Percentiles rank a stretch among this genome's conserved stretches.
phyloP scores from a whole-genome alignment of 2,113 vertebrate species.

The Parotia lawesii region DNA sequence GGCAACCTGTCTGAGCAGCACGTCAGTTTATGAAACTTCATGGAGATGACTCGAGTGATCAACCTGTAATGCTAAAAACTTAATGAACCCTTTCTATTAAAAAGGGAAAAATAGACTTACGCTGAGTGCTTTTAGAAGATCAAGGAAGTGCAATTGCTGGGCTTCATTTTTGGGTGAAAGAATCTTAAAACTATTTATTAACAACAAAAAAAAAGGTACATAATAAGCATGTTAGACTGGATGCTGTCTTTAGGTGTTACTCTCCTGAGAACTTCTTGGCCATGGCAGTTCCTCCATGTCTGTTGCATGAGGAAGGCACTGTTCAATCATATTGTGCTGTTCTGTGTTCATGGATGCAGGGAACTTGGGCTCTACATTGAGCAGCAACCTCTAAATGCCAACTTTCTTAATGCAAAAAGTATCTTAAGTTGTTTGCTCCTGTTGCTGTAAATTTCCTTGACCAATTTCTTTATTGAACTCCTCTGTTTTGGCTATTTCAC shows the following conservation, averaged over 20 bases:
- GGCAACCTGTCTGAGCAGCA: not conserved
- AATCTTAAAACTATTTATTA: not conserved
- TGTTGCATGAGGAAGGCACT: not conserved
- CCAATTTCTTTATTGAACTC: fast-evolving
- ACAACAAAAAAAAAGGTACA: not conserved
- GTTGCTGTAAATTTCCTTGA: not conserved
- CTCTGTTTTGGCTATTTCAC: not conserved
- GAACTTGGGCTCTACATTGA: fast-evolving
- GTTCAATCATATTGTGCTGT: fast-evolving
- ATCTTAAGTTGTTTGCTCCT: not conserved
- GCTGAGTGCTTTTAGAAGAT: fast-evolving
- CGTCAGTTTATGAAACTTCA: not conserved
- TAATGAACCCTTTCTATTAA: not conserved
- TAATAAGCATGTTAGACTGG: not conserved
- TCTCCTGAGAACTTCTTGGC: fast-evolving
- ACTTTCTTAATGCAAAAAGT: not conserved
- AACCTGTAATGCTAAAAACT: not conserved
- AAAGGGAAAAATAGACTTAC: not conserved
- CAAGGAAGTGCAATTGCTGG: fast-evolving
- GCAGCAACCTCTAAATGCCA: not conserved
- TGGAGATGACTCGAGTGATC: not conserved
- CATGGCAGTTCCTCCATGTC: fast-evolving
- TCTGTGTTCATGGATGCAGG: not conserved
- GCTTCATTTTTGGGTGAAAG: not conserved
- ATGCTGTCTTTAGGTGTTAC: not conserved